phyloP scores from a whole-genome alignment of 2,113 vertebrate genomes.

The Mola mola region DNA sequence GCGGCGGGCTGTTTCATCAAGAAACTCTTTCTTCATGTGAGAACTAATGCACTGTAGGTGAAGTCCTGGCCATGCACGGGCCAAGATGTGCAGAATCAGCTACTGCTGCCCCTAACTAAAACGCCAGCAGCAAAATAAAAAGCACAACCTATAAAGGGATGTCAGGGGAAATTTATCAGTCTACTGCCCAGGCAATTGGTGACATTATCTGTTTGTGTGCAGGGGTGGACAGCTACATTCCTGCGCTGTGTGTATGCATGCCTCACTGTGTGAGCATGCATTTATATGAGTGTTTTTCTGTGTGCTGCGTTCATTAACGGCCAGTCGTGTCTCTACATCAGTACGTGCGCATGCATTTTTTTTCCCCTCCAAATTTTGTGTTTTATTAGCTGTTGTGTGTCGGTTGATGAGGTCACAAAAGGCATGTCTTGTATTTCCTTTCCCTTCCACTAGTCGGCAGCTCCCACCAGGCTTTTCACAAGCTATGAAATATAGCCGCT shows the following conservation, averaged over 20 bases:
- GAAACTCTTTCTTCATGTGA: conserved; percentile 70
- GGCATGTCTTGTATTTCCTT: conserved; percentile 13
- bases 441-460: conserved; percentile 54
- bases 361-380: conserved; percentile 5
- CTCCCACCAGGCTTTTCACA: conserved; percentile 38
- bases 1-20: conserved; percentile 68
- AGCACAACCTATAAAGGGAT: conserved; percentile 54
- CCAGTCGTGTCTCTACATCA: conserved; percentile 29
- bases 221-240: conserved; percentile 59
- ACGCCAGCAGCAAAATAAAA: conserved; percentile 64
- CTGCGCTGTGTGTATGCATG: conserved; percentile 50
- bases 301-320: conserved; percentile 11
- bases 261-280: conserved; percentile 53
- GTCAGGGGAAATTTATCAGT: conserved; percentile 52
- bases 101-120: conserved; percentile 68
- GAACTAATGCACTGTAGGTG: conserved; percentile 62
- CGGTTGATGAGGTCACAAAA: conserved; percentile 20
- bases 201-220: conserved; percentile 63
- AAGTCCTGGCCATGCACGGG: conserved; percentile 52
- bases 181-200: conserved; percentile 34
- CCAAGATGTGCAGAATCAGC: conserved; percentile 62
- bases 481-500: conserved; percentile 37
- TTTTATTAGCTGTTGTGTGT: conserved; percentile 11
- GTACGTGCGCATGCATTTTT: conserved; percentile 31
- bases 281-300: conserved; percentile 51